Conservation (phyloP, 2,888 invertebrate species). For the Drosophila koepferae region DNA sequence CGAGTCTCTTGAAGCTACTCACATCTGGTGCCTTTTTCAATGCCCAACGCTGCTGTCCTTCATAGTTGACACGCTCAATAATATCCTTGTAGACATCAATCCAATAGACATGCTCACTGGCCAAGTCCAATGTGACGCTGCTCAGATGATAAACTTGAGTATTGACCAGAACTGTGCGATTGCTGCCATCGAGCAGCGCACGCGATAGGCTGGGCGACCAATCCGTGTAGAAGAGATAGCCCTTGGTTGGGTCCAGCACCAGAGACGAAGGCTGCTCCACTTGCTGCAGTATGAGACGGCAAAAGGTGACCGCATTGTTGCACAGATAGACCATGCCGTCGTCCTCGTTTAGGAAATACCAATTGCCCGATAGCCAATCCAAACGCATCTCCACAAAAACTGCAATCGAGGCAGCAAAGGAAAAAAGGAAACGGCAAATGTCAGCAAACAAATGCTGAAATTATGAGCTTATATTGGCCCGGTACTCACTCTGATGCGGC, state of each 20-base stretch:
- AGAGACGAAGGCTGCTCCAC: constrained; percentile 90
- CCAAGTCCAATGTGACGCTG: constrained; percentile 90
- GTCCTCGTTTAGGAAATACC: constrained; percentile 92
- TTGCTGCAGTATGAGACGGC: constrained; percentile 89
- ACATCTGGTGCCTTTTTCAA: constrained; percentile 83
- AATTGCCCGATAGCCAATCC: constrained; percentile 95
- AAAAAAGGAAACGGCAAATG: no score
- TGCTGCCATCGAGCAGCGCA: constrained; percentile 88
- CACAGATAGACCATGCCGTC: constrained; percentile 91
- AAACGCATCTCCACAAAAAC: constrained; percentile 91
- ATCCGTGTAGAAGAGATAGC: constrained; percentile 92
- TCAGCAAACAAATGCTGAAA: constrained; percentile 41
- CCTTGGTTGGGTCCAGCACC: constrained; percentile 91
- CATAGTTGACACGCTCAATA: constrained; percentile 92
- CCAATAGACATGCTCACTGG: constrained; percentile 91
- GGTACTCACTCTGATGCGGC: constrained; percentile 87
- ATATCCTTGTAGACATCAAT: constrained; percentile 92
- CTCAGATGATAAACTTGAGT: constrained; percentile 92
- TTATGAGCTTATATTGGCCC: constrained; percentile 31
- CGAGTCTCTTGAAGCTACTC: constrained; percentile 28
- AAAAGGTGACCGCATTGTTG: constrained; percentile 87
- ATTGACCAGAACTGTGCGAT: constrained; percentile 87
- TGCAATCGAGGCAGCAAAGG: constrained; percentile 79
- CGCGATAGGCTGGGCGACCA: constrained; percentile 89
- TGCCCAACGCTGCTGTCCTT: constrained; percentile 88